Base-by-base conservation (phyloP, 2,888 invertebrate species). In the Scotopteryx bipunctaria region DNA sequence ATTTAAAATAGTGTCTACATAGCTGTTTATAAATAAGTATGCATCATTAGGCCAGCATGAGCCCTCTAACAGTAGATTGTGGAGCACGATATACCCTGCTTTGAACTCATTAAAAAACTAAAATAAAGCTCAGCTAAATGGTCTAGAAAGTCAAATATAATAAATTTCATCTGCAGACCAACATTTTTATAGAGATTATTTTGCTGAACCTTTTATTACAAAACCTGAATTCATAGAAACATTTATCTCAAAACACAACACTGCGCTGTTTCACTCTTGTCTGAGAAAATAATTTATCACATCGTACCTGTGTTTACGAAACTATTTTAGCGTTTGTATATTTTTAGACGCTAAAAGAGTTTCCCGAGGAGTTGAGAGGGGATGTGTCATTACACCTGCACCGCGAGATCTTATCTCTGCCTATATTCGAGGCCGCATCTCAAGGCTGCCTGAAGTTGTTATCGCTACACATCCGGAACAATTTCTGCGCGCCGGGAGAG, bases 381-480 rank as follows among this genome's bases (percentile, higher is more conserved):
- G 98, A 98, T 77, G 97, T 99, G 31, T 97, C 97, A 44, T 94
- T 98, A 94, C 98, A 99, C 87, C 92, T 99, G 66, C 97, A 98
- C 85, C 93, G 97, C 55, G 98, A 98, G 87, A 97, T 98, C 73
- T 92, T 99, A 64, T 96, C 96, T 66, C 92, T 98, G 60, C 98
- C 98, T 25, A 97, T 98, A 85, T 98, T 99, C 87, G 98, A 97
- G 81, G 93, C 95, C 2, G 98, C 98, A 8, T 97, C 98, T 2
- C 98, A 98, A 85, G 98, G 98, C 25, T 98, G 98, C 78, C 91
- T 98, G 42, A 98, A 98, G 82, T 91, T 98, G 43, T 92, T 98
- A 44, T 98, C 98, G 0, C 91, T 98, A 59, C 98, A 98, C 80
- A 98, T 98, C 71, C 93, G 97, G 67, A 95, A 96, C 71, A 97